Conservation (phyloP, 2,113 vertebrate genomes). For the human (Homo sapiens) region DNA sequence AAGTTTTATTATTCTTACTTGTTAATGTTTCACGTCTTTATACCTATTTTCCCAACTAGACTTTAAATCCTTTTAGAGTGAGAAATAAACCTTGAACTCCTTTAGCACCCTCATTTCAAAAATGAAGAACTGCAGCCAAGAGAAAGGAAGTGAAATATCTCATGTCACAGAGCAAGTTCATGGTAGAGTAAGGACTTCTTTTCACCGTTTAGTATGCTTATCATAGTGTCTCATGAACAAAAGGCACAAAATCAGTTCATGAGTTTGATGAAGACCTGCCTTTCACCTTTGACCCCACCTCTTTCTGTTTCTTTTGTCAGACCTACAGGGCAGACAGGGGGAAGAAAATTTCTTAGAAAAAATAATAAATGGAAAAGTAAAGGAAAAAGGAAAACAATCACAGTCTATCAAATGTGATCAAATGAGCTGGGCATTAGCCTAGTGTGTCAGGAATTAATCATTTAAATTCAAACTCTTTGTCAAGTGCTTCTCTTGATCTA, state of each 20-base stretch:
- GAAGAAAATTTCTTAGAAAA: background rate
- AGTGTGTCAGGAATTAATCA: background rate
- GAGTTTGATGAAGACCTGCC: background rate
- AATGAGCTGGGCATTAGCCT: background rate
- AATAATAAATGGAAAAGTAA: background rate
- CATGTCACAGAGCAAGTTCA: background rate
- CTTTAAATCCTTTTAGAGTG: constrained; percentile 17
- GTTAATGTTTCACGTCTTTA: background rate
- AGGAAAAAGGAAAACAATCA: background rate
- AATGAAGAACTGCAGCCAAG: background rate
- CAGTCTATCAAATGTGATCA: background rate
- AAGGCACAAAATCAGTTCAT: background rate
- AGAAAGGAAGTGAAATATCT: background rate
- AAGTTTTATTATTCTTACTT: constrained; percentile 27
- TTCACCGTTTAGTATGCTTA: background rate
- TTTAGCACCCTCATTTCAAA: background rate
- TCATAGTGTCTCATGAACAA: background rate
- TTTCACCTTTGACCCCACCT: background rate
- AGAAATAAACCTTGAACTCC: background rate
- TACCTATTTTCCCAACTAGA: background rate
- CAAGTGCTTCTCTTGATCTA: background rate
- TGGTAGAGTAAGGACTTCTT: background rate
- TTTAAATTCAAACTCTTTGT: background rate
- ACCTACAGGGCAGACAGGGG: background rate
- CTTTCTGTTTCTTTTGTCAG: background rate